Evolutionary conservation across 2,797 vertebrate genomes (phyloP).

Genomic region (Alosa sapidissima): DNA sequence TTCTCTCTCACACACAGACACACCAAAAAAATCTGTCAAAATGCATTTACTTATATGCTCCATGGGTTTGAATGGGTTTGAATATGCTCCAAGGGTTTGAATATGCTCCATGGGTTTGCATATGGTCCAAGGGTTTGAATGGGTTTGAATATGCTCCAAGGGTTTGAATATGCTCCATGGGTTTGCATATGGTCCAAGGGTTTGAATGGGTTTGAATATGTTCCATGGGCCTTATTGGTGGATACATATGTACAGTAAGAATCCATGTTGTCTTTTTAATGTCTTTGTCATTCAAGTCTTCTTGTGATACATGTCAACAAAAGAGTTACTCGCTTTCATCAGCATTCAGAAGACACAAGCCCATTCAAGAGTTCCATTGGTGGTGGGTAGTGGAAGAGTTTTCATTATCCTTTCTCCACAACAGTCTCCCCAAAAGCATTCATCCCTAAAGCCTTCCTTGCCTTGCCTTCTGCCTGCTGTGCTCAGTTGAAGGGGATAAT

Average conservation of each 20-base stretch:
- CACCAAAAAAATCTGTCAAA: not conserved
- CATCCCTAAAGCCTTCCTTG: not conserved
- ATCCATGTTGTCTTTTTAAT: not conserved
- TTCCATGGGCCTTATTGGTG: not conserved
- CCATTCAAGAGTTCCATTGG: not conserved
- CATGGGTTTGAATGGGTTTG: not conserved
- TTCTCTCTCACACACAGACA: conserved; percentile 39
- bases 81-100: not conserved
- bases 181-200: not conserved
- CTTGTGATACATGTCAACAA: not conserved
- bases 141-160: not conserved
- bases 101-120: not conserved
- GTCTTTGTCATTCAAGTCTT: not conserved
- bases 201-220: not conserved
- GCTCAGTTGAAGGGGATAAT: conserved; percentile 9
- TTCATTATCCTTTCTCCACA: not conserved
- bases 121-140: not conserved
- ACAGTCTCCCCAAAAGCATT: not conserved
- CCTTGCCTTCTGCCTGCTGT: not conserved
- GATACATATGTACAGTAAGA: not conserved
- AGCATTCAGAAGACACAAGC: conserved; percentile 5
- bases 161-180: not conserved
- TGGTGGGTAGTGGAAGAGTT: not conserved
- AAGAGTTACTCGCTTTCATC: conserved; percentile 34
- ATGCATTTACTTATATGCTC: not conserved